Percentiles rank a stretch among this genome's conserved stretches.
Conservation (phyloP, 2,888 invertebrate species). For the Reticulitermes lucifugus region DNA sequence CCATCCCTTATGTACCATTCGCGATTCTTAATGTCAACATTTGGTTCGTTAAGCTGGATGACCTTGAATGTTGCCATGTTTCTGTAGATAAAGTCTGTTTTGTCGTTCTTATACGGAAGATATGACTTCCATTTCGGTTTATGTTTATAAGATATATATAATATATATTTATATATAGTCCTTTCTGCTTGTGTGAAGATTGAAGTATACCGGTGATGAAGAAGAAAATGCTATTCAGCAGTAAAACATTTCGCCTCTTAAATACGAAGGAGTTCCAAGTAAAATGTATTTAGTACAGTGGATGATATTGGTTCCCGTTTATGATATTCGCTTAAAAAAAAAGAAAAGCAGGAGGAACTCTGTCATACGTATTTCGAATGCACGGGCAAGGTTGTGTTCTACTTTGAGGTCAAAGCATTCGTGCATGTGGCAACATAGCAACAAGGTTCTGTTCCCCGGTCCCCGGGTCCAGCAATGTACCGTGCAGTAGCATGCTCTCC, state of each 20-base stretch:
- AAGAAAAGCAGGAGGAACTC: neutral
- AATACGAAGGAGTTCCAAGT: too few species aligned
- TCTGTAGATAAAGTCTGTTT: neutral
- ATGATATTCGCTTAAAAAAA: too few species aligned
- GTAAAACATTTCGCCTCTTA: too few species aligned
- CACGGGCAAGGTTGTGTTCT: constrained; percentile 52
- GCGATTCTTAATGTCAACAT: neutral
- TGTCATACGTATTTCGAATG: constrained; percentile 38
- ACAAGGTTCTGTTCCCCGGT: constrained; percentile 42
- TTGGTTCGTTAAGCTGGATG: neutral
- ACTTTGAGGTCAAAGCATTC: constrained; percentile 53
- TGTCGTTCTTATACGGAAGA: neutral
- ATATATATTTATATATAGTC: too few species aligned
- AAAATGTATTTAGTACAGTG: too few species aligned
- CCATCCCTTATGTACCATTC: too few species aligned
- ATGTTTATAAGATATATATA: too few species aligned
- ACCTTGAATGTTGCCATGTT: constrained; percentile 30
- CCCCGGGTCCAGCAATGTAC: constrained; percentile 31
- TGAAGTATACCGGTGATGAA: too few species aligned
- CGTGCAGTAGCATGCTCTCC: constrained; percentile 11
- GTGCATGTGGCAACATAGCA: constrained; percentile 50
- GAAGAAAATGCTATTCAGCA: too few species aligned
- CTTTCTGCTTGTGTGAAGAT: too few species aligned
- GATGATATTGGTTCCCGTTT: too few species aligned
- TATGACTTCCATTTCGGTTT: neutral